These are phyloP conservation scores for Cryptosula pallasiana DNA, from an alignment of 2,888 invertebrate species.

Conservation along the genomic window DNA sequence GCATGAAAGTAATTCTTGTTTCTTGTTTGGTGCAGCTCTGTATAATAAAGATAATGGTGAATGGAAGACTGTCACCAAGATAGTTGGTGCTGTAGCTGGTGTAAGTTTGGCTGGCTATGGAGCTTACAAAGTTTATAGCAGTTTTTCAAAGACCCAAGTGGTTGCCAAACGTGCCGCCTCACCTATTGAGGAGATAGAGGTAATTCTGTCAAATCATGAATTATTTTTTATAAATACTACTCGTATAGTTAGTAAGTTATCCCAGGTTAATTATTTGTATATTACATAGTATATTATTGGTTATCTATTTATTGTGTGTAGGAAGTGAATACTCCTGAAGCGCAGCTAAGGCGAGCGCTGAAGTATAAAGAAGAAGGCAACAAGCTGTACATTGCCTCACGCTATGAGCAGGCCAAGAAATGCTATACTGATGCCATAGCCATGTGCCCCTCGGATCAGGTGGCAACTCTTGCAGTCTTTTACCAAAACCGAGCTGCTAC, in stretches of 20 bases:
- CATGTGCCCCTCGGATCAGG: neutral
- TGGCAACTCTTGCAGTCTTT: neutral
- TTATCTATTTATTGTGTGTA: no score
- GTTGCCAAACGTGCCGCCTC: no score
- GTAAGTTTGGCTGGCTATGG: neutral
- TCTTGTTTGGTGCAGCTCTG: no score
- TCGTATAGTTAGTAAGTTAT: no score
- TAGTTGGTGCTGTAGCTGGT: neutral
- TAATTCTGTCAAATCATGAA: no score
- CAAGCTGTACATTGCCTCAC: neutral
- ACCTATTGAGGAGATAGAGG: no score
- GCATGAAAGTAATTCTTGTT: no score
- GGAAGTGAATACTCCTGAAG: neutral
- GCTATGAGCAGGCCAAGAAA: neutral
- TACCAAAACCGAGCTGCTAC: neutral
- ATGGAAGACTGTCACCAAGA: neutral
- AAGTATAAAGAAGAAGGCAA: neutral
- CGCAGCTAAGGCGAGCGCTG: neutral
- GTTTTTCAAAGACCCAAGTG: neutral
- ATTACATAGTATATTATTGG: no score
- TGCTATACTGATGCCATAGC: neutral
- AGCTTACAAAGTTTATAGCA: neutral
- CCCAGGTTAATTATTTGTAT: no score
- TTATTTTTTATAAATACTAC: no score
- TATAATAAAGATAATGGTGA: neutral